Conservation (phyloP, 2,797 vertebrate species). For the Notolabrus celidotus region DNA sequence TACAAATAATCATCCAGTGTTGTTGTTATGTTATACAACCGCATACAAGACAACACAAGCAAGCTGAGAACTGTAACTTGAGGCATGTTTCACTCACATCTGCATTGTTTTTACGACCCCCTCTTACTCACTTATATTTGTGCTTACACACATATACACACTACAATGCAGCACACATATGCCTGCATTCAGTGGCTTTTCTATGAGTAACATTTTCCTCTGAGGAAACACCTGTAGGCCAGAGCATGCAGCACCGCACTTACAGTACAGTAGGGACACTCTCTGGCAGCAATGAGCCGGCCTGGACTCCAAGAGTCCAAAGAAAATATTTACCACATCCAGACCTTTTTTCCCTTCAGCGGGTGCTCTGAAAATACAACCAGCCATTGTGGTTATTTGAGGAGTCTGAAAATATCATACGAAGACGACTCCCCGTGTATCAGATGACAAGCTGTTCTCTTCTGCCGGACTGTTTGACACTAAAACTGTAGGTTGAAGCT, state of each 20-base stretch:
- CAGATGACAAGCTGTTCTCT: constrained; percentile 57
- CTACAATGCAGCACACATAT: constrained; percentile 3
- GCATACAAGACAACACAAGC: constrained; percentile 3
- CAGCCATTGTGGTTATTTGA: constrained; percentile 72
- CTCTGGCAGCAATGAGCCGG: constrained; percentile 38
- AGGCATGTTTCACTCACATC: constrained; percentile 3
- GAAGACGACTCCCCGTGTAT: constrained; percentile 62
- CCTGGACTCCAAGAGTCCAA: constrained; percentile 34
- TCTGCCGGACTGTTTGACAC: constrained; percentile 29
- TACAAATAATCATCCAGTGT: background rate
- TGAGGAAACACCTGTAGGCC: constrained; percentile 59
- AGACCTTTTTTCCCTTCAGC: constrained; percentile 51
- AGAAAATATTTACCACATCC: constrained; percentile 65
- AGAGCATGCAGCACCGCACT: constrained; percentile 33
- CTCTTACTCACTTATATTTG: background rate
- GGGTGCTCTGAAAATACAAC: constrained; percentile 65
- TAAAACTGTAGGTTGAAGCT: constrained; percentile 17
- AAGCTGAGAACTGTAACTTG: constrained; percentile 4
- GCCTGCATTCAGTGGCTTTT: constrained; percentile 21
- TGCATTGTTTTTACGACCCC: constrained; percentile 17
- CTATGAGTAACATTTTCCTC: constrained; percentile 53
- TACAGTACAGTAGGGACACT: constrained; percentile 21
- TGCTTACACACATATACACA: constrained; percentile 1
- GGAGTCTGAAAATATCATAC: constrained; percentile 66
- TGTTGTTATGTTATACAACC: constrained; percentile 1